Evolutionary conservation across 1,140 invertebrate species (phyloP).

Genomic region (Gonioctena quinquepunctata): DNA sequence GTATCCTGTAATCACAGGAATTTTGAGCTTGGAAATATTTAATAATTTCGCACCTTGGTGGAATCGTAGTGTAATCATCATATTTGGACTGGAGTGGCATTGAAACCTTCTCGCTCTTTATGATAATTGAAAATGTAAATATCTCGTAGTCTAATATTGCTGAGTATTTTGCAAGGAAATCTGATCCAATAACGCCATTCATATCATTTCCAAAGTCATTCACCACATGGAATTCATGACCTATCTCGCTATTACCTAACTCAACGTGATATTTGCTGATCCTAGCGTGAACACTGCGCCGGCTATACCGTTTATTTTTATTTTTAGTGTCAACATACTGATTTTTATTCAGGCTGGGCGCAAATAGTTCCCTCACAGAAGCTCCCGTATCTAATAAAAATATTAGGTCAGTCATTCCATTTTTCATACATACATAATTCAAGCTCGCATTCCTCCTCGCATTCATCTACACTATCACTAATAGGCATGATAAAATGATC

Average conservation of each 20-base stretch:
- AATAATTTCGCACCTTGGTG: conserved; percentile 28
- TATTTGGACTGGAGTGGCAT: conserved; percentile 20
- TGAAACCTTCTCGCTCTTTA: conserved; percentile 1
- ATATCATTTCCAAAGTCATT: conserved; percentile 21
- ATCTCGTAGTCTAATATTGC: conserved; percentile 25
- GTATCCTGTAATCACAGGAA: conserved; percentile 24
- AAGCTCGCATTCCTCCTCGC: conserved; percentile 18
- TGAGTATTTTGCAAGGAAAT: conserved; percentile 24
- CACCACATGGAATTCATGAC: conserved; percentile 25
- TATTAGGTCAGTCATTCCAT: conserved; percentile 4
- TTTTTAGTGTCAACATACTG: conserved; percentile 9
- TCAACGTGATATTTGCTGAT: conserved; percentile 15
- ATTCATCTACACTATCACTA: not conserved
- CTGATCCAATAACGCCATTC: conserved; percentile 28
- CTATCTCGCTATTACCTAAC: not conserved
- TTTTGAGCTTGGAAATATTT: conserved; percentile 21
- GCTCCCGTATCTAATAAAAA: conserved; percentile 30
- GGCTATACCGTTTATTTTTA: conserved; percentile 20
- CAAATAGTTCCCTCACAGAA: conserved; percentile 23
- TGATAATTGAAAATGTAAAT: conserved; percentile 15
- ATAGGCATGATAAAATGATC: conserved; percentile 12
- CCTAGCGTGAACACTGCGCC: conserved; percentile 10
- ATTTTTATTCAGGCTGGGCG: conserved; percentile 14
- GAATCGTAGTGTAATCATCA: conserved; percentile 19
- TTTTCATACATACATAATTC: conserved; percentile 21